Conservation (phyloP, 2,888 invertebrate genomes). For the Drosophila emarginata region DNA sequence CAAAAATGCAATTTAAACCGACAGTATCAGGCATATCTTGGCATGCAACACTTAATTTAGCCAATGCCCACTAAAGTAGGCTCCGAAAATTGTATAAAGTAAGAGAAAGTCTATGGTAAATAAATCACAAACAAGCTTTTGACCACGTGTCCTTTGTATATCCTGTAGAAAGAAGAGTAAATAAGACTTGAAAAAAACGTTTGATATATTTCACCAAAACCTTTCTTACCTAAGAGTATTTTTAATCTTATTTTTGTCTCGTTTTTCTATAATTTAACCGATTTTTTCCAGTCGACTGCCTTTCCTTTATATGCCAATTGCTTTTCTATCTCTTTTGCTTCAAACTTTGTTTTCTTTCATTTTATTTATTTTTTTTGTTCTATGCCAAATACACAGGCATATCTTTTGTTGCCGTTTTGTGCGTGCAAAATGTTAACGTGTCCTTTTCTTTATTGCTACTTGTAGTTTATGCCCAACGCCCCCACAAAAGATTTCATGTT, state of each 20-base stretch:
- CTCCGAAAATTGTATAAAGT: background rate
- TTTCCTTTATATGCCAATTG: background rate
- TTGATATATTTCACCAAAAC: background rate
- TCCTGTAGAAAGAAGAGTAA: too few species aligned
- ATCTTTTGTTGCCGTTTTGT: slow-evolving; percentile 11
- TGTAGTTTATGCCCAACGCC: slow-evolving; percentile 5
- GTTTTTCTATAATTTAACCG: background rate
- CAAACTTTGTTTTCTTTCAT: background rate
- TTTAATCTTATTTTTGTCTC: background rate
- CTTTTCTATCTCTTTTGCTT: background rate
- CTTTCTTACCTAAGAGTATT: background rate
- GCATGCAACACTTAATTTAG: background rate
- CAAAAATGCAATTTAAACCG: slow-evolving; percentile 2
- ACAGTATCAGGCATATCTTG: background rate
- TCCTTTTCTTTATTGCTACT: slow-evolving; percentile 7
- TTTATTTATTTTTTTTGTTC: slow-evolving; percentile 13
- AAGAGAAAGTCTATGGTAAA: background rate
- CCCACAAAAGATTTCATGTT: slow-evolving; percentile 10
- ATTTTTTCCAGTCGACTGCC: background rate
- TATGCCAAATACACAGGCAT: slow-evolving; percentile 10
- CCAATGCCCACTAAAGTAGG: slow-evolving; percentile 16
- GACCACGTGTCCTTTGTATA: background rate
- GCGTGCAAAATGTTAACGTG: slow-evolving; percentile 17
- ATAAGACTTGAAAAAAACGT: background rate
- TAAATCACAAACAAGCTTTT: slow-evolving; percentile 4